phyloP scores from a whole-genome alignment of 2,797 vertebrate species.

The Acrossocheilus fasciatus region DNA sequence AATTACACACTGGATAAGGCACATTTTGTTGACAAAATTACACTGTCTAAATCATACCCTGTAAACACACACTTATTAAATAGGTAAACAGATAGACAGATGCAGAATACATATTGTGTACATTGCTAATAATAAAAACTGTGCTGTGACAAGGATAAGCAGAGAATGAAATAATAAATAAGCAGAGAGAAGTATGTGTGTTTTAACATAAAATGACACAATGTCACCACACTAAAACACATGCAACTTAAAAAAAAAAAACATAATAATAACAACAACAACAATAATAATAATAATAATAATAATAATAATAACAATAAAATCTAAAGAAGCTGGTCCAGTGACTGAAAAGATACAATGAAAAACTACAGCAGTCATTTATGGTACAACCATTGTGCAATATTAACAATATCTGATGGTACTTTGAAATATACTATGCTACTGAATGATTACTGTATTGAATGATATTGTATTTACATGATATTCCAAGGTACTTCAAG shows the following conservation, averaged over 20 bases:
- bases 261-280: background rate
- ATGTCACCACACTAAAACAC: background rate
- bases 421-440: background rate
- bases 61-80: conserved; percentile 4
- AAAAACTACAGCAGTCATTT: background rate
- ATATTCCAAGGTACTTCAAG: background rate
- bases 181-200: background rate
- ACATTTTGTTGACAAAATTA: background rate
- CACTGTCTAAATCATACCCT: background rate
- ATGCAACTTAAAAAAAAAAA: background rate
- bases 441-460: background rate
- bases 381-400: background rate
- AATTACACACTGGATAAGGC: background rate
- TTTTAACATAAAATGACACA: background rate
- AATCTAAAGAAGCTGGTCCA: background rate
- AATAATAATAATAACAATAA: too few relatives aligned
- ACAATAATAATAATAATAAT: background rate
- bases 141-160: background rate
- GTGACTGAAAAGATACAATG: background rate
- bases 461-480: background rate
- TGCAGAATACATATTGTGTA: background rate
- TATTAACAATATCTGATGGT: too few relatives aligned
- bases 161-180: too few relatives aligned
- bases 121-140: background rate
- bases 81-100: background rate